Evolutionary conservation across 2,113 vertebrate genomes (phyloP), one percentile per base, ranked within the genome.

Genomic region (Bos javanicus): DNA sequence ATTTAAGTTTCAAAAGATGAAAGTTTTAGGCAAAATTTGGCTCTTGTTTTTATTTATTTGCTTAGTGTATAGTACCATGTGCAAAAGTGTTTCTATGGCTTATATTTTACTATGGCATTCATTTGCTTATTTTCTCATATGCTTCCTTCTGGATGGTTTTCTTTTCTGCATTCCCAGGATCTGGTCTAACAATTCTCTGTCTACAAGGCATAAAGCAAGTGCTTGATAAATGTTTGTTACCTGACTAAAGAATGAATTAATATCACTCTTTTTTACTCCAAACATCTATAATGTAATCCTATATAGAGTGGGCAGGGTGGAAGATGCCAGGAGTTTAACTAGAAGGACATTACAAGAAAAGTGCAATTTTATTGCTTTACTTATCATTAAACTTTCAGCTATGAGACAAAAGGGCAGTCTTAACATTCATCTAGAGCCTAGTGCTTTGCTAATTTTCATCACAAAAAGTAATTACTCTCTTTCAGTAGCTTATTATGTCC

Each of bases 251-350:
- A 82, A 28, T 60, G 26, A 87, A 71, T 56, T 9, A 62, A 39
- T n/a, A 46, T 28, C 7, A 43, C 21, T 95, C 3, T 11, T 56
- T 71, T 64, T 16, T 19, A 5, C 64, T 90, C 6, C 84, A 91
- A 86, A n/a, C 11, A 81, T 67, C 36, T 94, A 7, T 87, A 76
- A n/a, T 33, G 4, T 10, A 17, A 30, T 57, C 12, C 19, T 84
- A 10, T 4, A 8, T 33, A 90, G 39, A 4, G 5, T 8, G 2
- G 5, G 5, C 1, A 81, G 23, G 21, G 3, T 1, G 19, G 3
- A 11, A 60, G 11, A 43, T 39, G 6, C 8, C 4, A 52, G 25
- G 26, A 80, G 56, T 30, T 94, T 87, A 62, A 64, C 26, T 4
- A 89, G 87, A 87, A 48, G 8, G 7, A 54, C 6, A 62, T 8